Evolutionary conservation across 2,888 invertebrate genomes (phyloP).

Genomic region (Callimorpha dominula): DNA sequence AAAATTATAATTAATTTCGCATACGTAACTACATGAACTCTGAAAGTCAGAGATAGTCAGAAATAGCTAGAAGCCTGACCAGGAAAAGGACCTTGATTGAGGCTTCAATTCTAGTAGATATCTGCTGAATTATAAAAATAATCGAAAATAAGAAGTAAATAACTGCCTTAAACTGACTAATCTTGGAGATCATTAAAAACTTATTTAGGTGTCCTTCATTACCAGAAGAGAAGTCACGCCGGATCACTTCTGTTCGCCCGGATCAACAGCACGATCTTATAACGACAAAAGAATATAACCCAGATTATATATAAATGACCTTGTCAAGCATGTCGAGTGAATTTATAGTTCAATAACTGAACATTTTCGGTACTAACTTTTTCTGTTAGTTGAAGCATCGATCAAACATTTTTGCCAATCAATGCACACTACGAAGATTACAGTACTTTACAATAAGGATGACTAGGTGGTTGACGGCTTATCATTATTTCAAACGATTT

Average conservation of each 20-base stretch:
- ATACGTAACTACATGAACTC: no score
- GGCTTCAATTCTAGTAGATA: not conserved
- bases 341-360: not conserved
- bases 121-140: not conserved
- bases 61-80: not conserved
- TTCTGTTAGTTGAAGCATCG: not conserved
- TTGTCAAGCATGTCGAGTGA: no score
- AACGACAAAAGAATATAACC: not conserved
- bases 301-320: not conserved
- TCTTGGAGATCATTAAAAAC: not conserved
- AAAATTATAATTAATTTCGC: no score
- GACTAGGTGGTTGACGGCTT: no score
- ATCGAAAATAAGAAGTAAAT: not conserved
- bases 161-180: not conserved
- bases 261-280: not conserved
- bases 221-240: not conserved
- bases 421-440: no score
- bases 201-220: not conserved
- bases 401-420: not conserved
- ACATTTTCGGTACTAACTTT: not conserved
- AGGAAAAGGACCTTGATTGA: not conserved
- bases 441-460: no score
- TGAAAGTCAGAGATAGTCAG: not conserved
- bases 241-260: not conserved
- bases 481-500: not conserved